phyloP scores from a whole-genome alignment of 2,797 vertebrate species.

The Enteromius treurensis region DNA sequence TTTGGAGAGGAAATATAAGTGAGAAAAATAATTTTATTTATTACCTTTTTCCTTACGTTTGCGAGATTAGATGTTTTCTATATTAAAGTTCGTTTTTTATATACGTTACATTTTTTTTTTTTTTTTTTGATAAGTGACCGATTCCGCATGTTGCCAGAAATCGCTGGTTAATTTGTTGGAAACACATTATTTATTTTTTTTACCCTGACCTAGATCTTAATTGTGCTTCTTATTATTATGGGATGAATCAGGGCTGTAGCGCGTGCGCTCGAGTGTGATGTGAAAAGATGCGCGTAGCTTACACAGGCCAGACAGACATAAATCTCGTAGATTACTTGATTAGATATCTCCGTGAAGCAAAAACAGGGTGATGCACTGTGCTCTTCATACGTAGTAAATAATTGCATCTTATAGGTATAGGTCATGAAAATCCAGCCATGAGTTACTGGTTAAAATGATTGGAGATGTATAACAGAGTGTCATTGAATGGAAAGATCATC shows the following conservation, averaged over 20 bases:
- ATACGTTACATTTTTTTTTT: neutral
- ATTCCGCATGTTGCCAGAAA: neutral
- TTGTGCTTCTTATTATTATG: slow-evolving; percentile 30
- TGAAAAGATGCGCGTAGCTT: neutral
- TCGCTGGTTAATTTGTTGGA: neutral
- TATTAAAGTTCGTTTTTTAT: neutral
- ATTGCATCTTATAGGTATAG: neutral
- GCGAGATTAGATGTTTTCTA: neutral
- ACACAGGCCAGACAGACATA: neutral
- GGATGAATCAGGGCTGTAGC: slow-evolving; percentile 10
- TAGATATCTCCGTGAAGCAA: neutral
- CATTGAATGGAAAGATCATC: neutral
- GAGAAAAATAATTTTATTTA: neutral
- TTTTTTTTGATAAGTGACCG: neutral
- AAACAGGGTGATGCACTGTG: neutral
- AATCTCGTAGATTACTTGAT: neutral
- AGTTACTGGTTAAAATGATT: neutral
- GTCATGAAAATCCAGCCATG: neutral
- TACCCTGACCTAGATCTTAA: slow-evolving; percentile 46
- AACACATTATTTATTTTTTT: neutral
- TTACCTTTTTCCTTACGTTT: neutral
- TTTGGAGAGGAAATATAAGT: neutral
- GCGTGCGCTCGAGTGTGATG: neutral
- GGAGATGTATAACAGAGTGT: neutral
- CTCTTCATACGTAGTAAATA: neutral